Conservation (phyloP, 2,113 vertebrate genomes). For the Illadopsis cleaveri region DNA sequence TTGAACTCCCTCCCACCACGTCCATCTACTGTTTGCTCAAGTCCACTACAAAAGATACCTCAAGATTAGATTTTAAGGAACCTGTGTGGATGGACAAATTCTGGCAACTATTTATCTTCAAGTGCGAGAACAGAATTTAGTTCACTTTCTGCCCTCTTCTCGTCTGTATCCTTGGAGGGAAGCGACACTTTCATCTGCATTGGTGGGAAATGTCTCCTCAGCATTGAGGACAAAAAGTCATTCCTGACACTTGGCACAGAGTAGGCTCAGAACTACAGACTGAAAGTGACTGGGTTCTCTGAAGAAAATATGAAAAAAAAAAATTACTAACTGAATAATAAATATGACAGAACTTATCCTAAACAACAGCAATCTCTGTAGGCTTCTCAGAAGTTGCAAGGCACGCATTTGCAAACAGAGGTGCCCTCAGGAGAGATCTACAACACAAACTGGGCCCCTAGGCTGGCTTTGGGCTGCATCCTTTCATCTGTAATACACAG, state of each 20-base stretch:
- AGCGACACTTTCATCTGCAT: not conserved
- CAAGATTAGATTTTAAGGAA: not conserved
- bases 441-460: constrained; percentile 48
- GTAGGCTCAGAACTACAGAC: not conserved
- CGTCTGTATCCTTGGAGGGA: not conserved
- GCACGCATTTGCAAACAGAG: constrained; percentile 30
- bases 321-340: not conserved
- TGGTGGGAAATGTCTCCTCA: not conserved
- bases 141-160: not conserved
- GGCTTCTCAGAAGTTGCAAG: constrained; percentile 17
- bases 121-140: not conserved
- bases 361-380: constrained; percentile 35
- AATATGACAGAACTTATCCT: constrained; percentile 2
- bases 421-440: constrained; percentile 7
- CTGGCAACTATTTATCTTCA: not conserved
- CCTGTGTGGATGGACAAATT: not conserved
- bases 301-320: not conserved
- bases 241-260: not conserved
- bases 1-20: not conserved
- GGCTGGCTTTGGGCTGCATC: constrained; percentile 53
- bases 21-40: not conserved
- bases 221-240: not conserved
- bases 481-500: constrained; percentile 42
- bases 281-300: constrained; percentile 1
- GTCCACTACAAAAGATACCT: not conserved